Percentiles rank a stretch among this genome's conserved stretches.
Conservation (phyloP, 1,140 invertebrate species). For the Tetraneura akinire region DNA sequence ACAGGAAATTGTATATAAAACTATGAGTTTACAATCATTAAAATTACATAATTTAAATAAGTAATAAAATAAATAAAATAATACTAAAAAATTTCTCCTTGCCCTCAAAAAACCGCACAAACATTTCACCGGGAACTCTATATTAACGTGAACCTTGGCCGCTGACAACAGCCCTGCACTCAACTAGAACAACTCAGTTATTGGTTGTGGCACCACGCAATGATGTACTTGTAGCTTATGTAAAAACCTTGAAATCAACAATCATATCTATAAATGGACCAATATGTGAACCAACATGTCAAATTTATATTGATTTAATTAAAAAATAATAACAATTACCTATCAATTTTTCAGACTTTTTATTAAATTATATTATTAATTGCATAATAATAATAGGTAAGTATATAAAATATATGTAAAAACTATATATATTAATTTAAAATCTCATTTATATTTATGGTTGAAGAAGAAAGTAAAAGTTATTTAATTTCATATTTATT, state of each 20-base stretch:
- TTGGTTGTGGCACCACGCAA: slow-evolving; percentile 8
- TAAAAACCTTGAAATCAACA: slow-evolving; percentile 34
- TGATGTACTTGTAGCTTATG: slow-evolving; percentile 12
- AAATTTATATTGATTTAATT: background rate
- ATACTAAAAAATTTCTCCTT: slow-evolving; percentile 50
- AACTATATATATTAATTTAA: too few species aligned
- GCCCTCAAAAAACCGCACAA: slow-evolving; percentile 48
- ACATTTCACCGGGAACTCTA: slow-evolving; percentile 39
- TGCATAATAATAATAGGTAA: too few species aligned
- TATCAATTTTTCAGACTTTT: too few species aligned
- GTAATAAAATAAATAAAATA: slow-evolving; percentile 31
- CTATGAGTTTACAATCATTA: background rate
- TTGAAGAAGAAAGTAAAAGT: too few species aligned
- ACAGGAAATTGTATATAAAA: background rate
- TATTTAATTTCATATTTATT: too few species aligned
- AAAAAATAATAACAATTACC: background rate
- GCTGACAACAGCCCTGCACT: slow-evolving; percentile 37
- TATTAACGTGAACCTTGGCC: slow-evolving; percentile 24
- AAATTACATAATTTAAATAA: slow-evolving; percentile 31
- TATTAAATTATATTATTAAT: too few species aligned
- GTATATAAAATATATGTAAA: too few species aligned
- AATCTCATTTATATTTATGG: too few species aligned
- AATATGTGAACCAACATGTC: background rate
- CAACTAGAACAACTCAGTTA: slow-evolving; percentile 46
- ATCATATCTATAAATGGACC: background rate